Conservation (phyloP, 2,888 invertebrate species). For the Apamea anceps region DNA sequence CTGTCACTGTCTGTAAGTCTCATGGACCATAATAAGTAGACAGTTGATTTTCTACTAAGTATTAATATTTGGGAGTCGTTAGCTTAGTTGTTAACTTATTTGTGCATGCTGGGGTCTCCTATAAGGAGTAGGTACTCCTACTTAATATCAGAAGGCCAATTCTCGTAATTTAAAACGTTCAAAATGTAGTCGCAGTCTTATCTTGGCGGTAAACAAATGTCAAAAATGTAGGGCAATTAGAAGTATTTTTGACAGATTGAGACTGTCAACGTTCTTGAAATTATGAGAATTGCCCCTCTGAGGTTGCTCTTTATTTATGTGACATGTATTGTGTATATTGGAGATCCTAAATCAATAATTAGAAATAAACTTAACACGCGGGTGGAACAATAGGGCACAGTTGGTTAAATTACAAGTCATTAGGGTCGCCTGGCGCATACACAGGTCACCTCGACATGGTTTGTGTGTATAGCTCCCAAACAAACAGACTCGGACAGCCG, state of each 20-base stretch:
- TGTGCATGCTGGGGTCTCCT: background rate
- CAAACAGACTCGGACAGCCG: conserved; percentile 9
- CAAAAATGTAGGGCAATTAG: too few relatives aligned
- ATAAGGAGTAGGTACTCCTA: background rate
- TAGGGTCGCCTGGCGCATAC: conserved; percentile 3
- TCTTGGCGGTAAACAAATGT: too few relatives aligned
- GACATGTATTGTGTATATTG: background rate
- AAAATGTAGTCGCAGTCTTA: too few relatives aligned
- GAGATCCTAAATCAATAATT: background rate
- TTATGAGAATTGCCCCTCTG: background rate
- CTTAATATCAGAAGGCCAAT: too few relatives aligned
- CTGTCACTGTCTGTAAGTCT: too few relatives aligned
- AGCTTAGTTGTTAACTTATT: background rate
- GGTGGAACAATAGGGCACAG: background rate
- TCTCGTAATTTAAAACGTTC: too few relatives aligned
- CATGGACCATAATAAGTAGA: too few relatives aligned
- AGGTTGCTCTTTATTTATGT: background rate
- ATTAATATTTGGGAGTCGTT: background rate
- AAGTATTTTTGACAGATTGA: too few relatives aligned
- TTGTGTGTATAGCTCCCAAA: conserved; percentile 13
- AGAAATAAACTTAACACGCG: too few relatives aligned
- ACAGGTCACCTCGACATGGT: conserved; percentile 51
- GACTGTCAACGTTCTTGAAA: too few relatives aligned
- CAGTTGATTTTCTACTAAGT: background rate
- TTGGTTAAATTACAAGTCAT: conserved; percentile 7